Base-by-base conservation (phyloP, 2,113 vertebrate species). In the Holacanthus passer region DNA sequence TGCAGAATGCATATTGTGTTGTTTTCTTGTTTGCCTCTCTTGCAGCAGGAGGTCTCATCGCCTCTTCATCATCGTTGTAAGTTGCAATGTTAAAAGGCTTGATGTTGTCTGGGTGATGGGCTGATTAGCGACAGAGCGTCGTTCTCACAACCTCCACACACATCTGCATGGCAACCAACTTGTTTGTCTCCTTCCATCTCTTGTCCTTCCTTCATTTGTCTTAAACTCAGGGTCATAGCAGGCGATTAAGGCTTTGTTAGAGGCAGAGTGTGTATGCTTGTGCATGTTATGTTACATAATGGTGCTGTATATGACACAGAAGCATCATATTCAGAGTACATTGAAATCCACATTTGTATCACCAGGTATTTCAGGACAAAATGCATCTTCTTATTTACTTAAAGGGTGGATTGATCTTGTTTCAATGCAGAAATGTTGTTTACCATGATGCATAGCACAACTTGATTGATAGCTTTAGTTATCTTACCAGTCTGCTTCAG, bases 91-190 rank as follows among this genome's bases (percentile, higher is more conserved):
- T 87, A 84, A 83, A 75, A 78, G 77, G 75, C 59, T 73, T 35
- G 75, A 77, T 90, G 87, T 88, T 90, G 82, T 82, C 89, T 48
- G 66, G 84, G 87, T 66, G 71, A 92, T 84, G 72, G 50, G 69
- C 63, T 93, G 89, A 90, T 92, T 88, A 82, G 73, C 74, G 63
- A 76, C 60, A 73, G 59, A 65, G 64, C 81, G 2, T 67, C 66
- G 16, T 90, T 91, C 84, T 91, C 84, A 87, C 86, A 81, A 67
- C 79, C 82, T 89, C 78, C 75, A 82, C 78, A 73, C 73, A 87
- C 76, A 83, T 92, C 88, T 91, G 91, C 91, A 91, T 87, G 89
- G 89, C 81, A 90, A 93, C 88, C 83, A 67, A 67, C 71, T 77
- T 87, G 88, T 92, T 81, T 89, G 64, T 86, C 79, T 91, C 69